Conservation (phyloP, 2,797 vertebrate genomes). For the Ptychadena robeensis region DNA sequence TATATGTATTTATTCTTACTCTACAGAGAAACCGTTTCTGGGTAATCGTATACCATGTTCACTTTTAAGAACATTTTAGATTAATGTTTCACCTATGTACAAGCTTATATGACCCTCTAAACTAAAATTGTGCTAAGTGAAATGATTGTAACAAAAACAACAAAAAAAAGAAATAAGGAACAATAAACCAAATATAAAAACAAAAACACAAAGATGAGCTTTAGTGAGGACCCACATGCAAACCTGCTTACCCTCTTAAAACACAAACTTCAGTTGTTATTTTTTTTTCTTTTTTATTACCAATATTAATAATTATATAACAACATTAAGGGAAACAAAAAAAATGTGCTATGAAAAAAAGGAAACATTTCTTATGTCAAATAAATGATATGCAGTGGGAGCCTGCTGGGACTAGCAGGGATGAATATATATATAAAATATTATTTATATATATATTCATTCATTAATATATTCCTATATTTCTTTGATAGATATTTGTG, state of each 20-base stretch:
- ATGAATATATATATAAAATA: constrained; percentile 9
- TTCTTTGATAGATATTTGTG: constrained; percentile 47
- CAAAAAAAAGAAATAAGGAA: not conserved
- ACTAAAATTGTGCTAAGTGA: not conserved
- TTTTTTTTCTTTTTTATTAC: constrained; percentile 43
- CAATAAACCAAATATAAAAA: constrained; percentile 4
- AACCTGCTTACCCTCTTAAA: constrained; percentile 47
- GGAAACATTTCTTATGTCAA: constrained; percentile 46
- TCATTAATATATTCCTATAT: not conserved
- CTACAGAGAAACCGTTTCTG: not conserved
- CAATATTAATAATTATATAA: constrained; percentile 51
- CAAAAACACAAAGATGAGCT: constrained; percentile 33
- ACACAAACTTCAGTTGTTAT: constrained; percentile 39
- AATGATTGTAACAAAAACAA: not conserved
- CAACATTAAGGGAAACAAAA: constrained; percentile 53
- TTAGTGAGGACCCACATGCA: constrained; percentile 35
- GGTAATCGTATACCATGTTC: not conserved
- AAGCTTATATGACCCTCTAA: constrained; percentile 19
- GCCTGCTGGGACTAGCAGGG: constrained; percentile 29
- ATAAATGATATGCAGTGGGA: constrained; percentile 25
- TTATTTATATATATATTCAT: constrained; percentile 39
- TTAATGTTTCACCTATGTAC: not conserved
- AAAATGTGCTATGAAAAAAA: constrained; percentile 24
- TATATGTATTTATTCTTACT: not conserved
- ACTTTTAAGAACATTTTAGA: not conserved